Conservation (phyloP, 2,113 vertebrate species). For the Chitala chitala region DNA sequence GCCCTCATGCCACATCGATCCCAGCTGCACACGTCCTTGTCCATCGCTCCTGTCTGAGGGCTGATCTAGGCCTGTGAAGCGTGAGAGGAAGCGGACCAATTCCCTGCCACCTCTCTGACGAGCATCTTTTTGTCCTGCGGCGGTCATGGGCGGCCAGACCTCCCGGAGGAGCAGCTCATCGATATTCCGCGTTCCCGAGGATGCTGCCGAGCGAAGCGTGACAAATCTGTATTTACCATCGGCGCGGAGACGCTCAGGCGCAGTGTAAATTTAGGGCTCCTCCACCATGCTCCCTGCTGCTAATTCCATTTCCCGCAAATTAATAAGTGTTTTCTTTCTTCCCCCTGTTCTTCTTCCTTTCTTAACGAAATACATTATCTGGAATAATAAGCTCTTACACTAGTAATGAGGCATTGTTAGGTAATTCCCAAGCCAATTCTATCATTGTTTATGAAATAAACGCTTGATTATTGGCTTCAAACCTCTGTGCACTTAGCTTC, state of each 20-base stretch:
- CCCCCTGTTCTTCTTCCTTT: conserved; percentile 44
- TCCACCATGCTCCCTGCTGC: conserved; percentile 61
- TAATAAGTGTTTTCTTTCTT: conserved; percentile 66
- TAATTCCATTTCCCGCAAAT: conserved; percentile 76
- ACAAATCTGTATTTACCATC: conserved; percentile 85
- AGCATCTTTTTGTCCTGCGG: conserved; percentile 34
- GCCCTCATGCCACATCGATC: conserved; percentile 32
- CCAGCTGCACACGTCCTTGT: conserved; percentile 43
- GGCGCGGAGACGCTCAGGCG: conserved; percentile 55
- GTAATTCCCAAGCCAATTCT: conserved; percentile 64
- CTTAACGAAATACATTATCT: conserved; percentile 66
- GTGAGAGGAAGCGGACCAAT: conserved; percentile 15
- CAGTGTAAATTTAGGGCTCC: conserved; percentile 67
- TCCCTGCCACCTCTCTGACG: conserved; percentile 45
- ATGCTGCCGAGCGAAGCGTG: conserved; percentile 77
- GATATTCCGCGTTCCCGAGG: conserved; percentile 59
- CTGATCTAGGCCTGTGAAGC: not conserved
- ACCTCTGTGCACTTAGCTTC: conserved; percentile 41
- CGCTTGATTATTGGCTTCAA: conserved; percentile 61
- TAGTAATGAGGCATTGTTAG: conserved; percentile 72
- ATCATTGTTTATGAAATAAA: conserved; percentile 67
- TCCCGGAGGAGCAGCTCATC: conserved; percentile 63
- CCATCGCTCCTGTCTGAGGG: conserved; percentile 22
- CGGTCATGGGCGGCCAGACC: conserved; percentile 38
- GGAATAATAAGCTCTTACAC: conserved; percentile 53